Evolutionary conservation across 23 tunicate genomes (phyloP).

Genomic region (Styela plicata): DNA sequence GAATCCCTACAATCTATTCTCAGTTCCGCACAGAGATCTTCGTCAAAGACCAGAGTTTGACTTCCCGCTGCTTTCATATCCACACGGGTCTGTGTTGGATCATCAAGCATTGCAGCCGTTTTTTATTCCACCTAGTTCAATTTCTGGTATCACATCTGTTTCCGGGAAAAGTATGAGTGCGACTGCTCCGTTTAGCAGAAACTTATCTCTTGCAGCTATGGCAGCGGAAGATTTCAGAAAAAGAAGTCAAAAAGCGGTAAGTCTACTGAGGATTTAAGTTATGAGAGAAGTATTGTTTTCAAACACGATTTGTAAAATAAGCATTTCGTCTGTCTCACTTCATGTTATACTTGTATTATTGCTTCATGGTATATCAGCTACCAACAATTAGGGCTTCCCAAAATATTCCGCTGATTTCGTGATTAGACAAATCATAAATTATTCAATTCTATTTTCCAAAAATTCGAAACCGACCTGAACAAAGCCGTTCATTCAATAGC

Average conservation of each 20-base stretch:
- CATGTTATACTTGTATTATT: too few species aligned
- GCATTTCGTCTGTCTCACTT: too few species aligned
- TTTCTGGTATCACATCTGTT: not conserved
- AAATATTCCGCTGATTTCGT: too few species aligned
- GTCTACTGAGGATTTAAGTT: too few species aligned
- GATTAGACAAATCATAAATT: too few species aligned
- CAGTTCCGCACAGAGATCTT: not conserved
- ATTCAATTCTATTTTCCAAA: too few species aligned
- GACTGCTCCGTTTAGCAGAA: not conserved
- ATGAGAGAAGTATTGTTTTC: too few species aligned
- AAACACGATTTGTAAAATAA: too few species aligned
- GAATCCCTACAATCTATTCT: not conserved
- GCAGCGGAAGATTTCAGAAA: not conserved
- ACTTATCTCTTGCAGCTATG: not conserved
- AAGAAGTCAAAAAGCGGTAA: not conserved
- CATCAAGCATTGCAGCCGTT: not conserved
- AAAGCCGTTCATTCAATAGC: too few species aligned
- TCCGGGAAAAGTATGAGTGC: not conserved
- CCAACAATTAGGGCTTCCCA: too few species aligned
- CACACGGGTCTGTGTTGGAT: not conserved
- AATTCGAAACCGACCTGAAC: too few species aligned
- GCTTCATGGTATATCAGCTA: too few species aligned
- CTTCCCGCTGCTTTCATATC: not conserved
- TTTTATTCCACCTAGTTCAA: not conserved
- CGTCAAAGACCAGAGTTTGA: constrained; percentile 6